Conservation (phyloP, 2,888 invertebrate genomes). For the Stenotaenia linearis region DNA sequence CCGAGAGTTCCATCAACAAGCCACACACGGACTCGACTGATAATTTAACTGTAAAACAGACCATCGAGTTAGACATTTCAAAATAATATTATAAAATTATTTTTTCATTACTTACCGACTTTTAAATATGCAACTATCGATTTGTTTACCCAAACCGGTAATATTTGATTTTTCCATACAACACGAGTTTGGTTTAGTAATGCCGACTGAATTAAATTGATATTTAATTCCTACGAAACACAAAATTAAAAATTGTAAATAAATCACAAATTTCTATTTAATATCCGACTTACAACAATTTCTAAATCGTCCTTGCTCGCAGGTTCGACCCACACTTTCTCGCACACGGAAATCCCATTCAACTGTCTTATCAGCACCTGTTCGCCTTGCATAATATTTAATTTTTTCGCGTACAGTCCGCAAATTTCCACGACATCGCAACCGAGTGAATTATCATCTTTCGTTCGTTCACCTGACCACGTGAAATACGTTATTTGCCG, state of each 20-base stretch:
- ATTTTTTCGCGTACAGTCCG: background rate
- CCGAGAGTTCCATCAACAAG: too few species aligned
- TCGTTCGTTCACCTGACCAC: background rate
- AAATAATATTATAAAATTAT: background rate
- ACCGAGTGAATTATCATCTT: background rate
- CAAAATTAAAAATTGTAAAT: background rate
- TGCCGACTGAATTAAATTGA: background rate
- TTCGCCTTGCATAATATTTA: background rate
- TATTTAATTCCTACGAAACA: background rate
- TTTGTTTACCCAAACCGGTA: background rate
- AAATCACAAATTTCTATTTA: background rate
- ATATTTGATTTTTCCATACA: background rate
- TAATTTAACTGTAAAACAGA: background rate
- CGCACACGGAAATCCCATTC: background rate
- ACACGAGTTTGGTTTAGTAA: background rate
- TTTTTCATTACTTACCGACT: background rate
- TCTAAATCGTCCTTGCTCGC: background rate
- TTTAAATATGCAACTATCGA: background rate
- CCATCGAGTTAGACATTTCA: background rate
- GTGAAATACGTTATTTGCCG: background rate
- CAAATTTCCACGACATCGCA: background rate
- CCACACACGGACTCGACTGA: background rate
- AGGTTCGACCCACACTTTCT: constrained; percentile 3
- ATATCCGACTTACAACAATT: background rate
- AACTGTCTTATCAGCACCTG: background rate